Evolutionary conservation across 2,113 vertebrate species (phyloP).

Genomic region (Typhlomys cinereus): DNA sequence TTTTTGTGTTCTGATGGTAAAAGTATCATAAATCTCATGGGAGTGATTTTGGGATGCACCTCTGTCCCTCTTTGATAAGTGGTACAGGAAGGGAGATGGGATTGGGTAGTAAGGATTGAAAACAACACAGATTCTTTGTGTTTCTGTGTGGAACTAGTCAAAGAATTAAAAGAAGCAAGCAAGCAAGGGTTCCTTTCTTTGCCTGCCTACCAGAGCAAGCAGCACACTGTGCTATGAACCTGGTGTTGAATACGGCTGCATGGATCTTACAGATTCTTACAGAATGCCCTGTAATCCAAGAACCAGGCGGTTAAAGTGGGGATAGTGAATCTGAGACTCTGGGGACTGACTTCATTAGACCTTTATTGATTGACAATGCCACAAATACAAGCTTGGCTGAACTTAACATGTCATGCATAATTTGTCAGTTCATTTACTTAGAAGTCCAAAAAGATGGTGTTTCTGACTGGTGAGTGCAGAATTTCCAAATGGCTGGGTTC

Average conservation of each 20-base stretch:
- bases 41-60: background rate
- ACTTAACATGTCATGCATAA: slow-evolving; percentile 17
- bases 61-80: background rate
- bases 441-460: background rate
- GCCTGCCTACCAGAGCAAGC: background rate
- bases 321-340: slow-evolving; percentile 2
- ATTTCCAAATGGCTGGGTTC: background rate
- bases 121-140: no score
- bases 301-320: background rate
- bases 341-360: background rate
- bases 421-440: background rate
- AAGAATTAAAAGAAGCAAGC: no score
- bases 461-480: no score
- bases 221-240: background rate
- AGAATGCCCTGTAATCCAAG: background rate
- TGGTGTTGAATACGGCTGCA: background rate
- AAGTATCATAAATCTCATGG: background rate
- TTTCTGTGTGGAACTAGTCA: no score
- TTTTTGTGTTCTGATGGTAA: slow-evolving; percentile 25
- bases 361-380: background rate
- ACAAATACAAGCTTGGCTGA: background rate
- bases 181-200: background rate
- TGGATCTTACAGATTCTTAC: background rate
- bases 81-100: no score
- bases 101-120: no score